Evolutionary conservation across 2,797 vertebrate genomes (phyloP).

Genomic region (Smutsia gigantea): DNA sequence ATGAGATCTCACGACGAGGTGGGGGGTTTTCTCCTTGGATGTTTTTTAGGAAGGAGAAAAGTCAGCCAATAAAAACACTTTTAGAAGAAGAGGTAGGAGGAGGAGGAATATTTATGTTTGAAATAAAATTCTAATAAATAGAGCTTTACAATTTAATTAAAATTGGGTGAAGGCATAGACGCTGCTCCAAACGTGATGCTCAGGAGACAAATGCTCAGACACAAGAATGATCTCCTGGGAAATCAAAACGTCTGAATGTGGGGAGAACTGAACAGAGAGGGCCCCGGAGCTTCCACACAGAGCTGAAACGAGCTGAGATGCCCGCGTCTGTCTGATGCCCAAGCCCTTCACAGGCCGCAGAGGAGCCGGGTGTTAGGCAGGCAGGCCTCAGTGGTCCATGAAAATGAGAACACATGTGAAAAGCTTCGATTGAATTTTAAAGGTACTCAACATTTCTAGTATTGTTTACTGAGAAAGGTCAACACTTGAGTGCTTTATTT

Average conservation of each 20-base stretch:
- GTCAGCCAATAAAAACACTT: not conserved
- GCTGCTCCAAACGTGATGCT: slow-evolving; percentile 30
- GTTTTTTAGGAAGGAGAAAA: slow-evolving; percentile 4
- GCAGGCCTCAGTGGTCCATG: slow-evolving; percentile 73
- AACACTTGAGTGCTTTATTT: slow-evolving; percentile 68
- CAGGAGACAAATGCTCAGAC: slow-evolving; percentile 27
- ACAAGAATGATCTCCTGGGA: slow-evolving; percentile 35
- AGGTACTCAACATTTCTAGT: slow-evolving; percentile 70
- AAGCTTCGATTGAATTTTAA: slow-evolving; percentile 72
- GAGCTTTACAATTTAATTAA: slow-evolving; percentile 63
- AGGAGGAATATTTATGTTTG: not conserved
- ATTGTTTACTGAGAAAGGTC: slow-evolving; percentile 74
- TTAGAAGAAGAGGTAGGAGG: not conserved
- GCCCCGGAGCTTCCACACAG: not conserved
- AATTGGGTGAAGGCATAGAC: not conserved
- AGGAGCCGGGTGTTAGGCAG: slow-evolving; percentile 61
- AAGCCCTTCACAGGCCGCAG: slow-evolving; percentile 53
- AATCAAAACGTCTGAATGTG: not conserved
- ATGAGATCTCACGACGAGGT: not conserved
- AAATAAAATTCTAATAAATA: slow-evolving; percentile 68
- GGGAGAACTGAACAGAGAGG: slow-evolving; percentile 8
- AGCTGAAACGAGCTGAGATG: slow-evolving; percentile 52
- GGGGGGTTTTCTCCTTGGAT: not conserved
- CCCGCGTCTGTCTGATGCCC: slow-evolving; percentile 1
- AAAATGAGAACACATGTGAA: slow-evolving; percentile 68